Evolutionary conservation across 2,113 vertebrate species (phyloP), one percentile per base, ranked within the genome.

Genomic region (Limanda limanda): DNA sequence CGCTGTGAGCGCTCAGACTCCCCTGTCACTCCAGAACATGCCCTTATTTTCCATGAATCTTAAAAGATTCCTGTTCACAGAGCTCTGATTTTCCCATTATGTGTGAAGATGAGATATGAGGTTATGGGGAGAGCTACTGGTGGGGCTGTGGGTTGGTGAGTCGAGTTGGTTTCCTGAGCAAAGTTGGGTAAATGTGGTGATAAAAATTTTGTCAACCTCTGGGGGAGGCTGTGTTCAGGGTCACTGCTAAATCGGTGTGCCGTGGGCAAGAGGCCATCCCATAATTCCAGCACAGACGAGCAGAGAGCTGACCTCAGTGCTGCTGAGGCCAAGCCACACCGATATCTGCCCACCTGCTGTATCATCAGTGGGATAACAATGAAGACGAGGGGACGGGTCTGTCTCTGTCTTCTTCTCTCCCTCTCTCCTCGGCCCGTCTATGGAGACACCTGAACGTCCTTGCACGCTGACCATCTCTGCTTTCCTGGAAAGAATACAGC

Each of bases 231-330:
- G 78, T 93, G 94, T 95, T 95, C 95, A 87, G 92, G 95, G 96
- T 96, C 96, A 94, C 85, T 73, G 88, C 94, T 96, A 96, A 95
- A 96, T 96, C 95, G 95, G 93, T 93, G 93, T 45, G 94, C 95
- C 94, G 94, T 90, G 85, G 94, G 95, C 95, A 89, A 78, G 92
- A 92, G 94, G 94, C 92, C 90, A 93, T 94, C 92, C 93, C 88
- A 94, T 95, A 95, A 96, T 96, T 96, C 95, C 95, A 93, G 92
- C 84, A 76, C 89, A 92, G 95, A 95, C 93, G 90, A 95, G 95
- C 94, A 75, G 92, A 78, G 93, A 92, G 95, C 94, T 95, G 94
- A 94, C 95, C 95, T 93, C 92, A 89, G 93, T 79, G 66, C 89
- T 87, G 85, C 78, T 81, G 86, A 91, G 89, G 90, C 86, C 88